phyloP scores from a whole-genome alignment of 1,140 invertebrate species.

The Drosophila pachea region DNA sequence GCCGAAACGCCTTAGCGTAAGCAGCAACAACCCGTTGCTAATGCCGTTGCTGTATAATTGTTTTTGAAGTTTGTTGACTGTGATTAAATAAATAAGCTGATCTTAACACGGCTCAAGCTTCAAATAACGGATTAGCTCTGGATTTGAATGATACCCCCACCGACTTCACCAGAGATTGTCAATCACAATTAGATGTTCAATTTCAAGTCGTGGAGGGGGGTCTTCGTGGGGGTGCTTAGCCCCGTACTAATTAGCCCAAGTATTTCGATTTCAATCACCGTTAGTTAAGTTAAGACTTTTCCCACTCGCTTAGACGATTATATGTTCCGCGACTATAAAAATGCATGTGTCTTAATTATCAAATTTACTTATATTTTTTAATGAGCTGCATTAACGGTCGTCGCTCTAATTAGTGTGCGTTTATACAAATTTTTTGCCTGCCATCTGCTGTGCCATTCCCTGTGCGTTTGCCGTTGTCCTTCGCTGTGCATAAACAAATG shows the following conservation, averaged over 20 bases:
- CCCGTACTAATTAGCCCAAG: no score
- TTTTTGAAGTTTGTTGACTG: slow-evolving; percentile 64
- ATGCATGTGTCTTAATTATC: background rate
- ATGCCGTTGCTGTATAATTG: slow-evolving; percentile 64
- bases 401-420: background rate
- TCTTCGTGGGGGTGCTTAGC: no score
- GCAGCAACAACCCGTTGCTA: slow-evolving; percentile 25
- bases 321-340: no score
- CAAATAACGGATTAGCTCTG: background rate
- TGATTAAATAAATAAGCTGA: slow-evolving; percentile 70
- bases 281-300: no score
- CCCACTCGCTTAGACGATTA: no score
- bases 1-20: slow-evolving; percentile 46
- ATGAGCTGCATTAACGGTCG: background rate
- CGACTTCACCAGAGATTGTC: background rate
- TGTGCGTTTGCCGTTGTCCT: background rate
- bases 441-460: background rate
- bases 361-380: background rate
- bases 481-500: slow-evolving; percentile 7
- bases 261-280: no score
- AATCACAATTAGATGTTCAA: background rate
- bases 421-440: background rate
- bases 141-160: background rate
- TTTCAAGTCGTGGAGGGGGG: no score
- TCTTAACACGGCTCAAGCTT: slow-evolving; percentile 48